phyloP scores from a whole-genome alignment of 1,140 invertebrate genomes.

The Antheraea mylitta region DNA sequence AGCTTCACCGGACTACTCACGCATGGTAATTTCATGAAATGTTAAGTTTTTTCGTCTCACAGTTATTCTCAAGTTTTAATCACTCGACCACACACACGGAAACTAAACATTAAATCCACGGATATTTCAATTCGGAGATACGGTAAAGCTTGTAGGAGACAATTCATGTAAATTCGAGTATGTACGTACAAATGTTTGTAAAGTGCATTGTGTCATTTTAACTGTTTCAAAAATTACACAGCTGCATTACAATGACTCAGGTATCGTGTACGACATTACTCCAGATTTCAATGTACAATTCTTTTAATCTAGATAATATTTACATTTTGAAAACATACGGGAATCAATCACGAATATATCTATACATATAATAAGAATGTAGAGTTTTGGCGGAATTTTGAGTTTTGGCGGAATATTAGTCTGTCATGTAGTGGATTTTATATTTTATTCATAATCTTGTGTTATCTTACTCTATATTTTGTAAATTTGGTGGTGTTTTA shows the following conservation, averaged over 20 bases:
- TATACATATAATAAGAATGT: too few relatives aligned
- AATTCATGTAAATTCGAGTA: background rate
- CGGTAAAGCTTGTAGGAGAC: too few relatives aligned
- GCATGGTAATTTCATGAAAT: too few relatives aligned
- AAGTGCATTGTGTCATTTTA: background rate
- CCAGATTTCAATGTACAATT: slow-evolving; percentile 31
- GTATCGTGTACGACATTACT: slow-evolving; percentile 16
- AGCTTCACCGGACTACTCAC: too few relatives aligned
- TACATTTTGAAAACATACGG: slow-evolving; percentile 27
- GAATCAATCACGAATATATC: background rate
- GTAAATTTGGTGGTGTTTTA: too few relatives aligned
- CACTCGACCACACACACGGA: background rate
- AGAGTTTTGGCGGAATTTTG: too few relatives aligned
- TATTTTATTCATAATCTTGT: too few relatives aligned
- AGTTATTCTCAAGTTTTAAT: too few relatives aligned
- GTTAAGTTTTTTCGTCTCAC: too few relatives aligned
- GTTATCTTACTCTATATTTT: too few relatives aligned
- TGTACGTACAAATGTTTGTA: background rate
- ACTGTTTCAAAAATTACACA: background rate
- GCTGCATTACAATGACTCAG: slow-evolving; percentile 16
- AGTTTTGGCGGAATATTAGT: too few relatives aligned
- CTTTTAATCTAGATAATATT: slow-evolving; percentile 28
- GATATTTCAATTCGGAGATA: background rate
- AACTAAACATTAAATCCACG: background rate
- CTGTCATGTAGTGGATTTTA: too few relatives aligned